phyloP scores from a whole-genome alignment of 2,888 invertebrate genomes.

The Microplitis deprimator region DNA sequence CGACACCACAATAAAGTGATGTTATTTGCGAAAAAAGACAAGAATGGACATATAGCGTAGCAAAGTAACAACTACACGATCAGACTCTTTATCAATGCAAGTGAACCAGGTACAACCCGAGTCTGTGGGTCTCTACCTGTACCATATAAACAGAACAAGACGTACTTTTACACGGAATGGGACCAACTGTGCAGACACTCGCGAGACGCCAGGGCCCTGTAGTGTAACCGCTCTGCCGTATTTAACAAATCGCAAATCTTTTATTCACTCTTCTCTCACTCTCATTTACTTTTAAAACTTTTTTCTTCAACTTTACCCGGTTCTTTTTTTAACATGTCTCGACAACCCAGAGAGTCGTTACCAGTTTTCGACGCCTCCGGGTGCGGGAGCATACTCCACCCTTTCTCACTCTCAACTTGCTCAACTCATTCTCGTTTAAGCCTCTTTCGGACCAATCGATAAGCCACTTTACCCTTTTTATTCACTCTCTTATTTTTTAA shows the following conservation, averaged over 20 bases:
- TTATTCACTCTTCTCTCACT: conserved; percentile 16
- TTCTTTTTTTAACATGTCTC: conserved; percentile 48
- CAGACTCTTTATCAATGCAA: background rate
- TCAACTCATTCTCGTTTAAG: conserved; percentile 44
- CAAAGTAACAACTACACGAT: background rate
- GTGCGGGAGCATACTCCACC: conserved; percentile 43
- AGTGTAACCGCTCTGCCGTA: conserved; percentile 35
- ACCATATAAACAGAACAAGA: background rate
- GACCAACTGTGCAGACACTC: conserved; percentile 41
- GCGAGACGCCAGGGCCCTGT: conserved; percentile 42
- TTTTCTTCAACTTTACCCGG: background rate
- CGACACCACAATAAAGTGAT: background rate
- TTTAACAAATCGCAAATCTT: conserved; percentile 45
- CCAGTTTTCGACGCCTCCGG: conserved; percentile 57
- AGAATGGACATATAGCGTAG: background rate
- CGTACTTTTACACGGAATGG: background rate
- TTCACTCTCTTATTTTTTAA: conserved; percentile 23
- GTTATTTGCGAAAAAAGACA: background rate
- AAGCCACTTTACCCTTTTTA: conserved; percentile 37
- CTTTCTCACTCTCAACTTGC: conserved; percentile 28
- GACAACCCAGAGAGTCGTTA: conserved; percentile 44
- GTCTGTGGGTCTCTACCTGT: background rate
- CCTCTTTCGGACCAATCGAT: conserved; percentile 48
- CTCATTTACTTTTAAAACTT: conserved; percentile 22
- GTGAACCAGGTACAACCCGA: background rate